Conservation (phyloP, 1,140 invertebrate genomes). For the Drosophila hydei region DNA sequence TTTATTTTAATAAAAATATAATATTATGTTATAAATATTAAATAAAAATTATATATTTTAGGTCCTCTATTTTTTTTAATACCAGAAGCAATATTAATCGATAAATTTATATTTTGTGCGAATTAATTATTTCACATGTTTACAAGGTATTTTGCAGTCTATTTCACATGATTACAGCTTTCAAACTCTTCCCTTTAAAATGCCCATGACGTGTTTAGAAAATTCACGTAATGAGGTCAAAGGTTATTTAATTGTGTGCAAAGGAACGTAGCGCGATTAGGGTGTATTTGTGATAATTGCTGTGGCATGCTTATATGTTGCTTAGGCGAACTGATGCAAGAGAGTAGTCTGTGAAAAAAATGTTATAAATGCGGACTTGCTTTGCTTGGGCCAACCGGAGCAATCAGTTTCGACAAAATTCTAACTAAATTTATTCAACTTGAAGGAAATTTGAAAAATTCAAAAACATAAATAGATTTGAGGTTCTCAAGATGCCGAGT, state of each 20-base stretch:
- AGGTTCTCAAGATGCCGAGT: constrained; percentile 8
- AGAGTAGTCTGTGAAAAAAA: constrained; percentile 3
- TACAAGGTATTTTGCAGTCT: not conserved
- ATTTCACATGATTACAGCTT: not conserved
- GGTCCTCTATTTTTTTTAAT: too few relatives aligned
- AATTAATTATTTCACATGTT: too few relatives aligned
- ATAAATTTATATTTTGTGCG: too few relatives aligned
- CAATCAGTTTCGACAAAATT: not conserved
- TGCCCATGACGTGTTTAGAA: too few relatives aligned
- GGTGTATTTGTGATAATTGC: constrained; percentile 10
- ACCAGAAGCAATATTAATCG: too few relatives aligned
- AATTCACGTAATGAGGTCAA: constrained; percentile 10
- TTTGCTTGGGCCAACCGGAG: not conserved
- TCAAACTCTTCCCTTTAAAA: not conserved
- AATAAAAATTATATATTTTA: too few relatives aligned
- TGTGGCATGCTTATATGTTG: not conserved
- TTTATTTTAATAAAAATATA: too few relatives aligned
- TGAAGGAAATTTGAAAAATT: not conserved
- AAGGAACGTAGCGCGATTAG: not conserved
- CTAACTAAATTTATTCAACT: not conserved
- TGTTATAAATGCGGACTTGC: not conserved
- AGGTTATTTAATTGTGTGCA: constrained; percentile 5
- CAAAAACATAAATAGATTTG: not conserved
- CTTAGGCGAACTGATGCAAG: not conserved
- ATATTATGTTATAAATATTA: too few relatives aligned